A percentile compares a stretch with the other conserved stretches of the same genome.
phyloP scores from a whole-genome alignment of 2,888 invertebrate species.

The Lucinisca nassula region DNA sequence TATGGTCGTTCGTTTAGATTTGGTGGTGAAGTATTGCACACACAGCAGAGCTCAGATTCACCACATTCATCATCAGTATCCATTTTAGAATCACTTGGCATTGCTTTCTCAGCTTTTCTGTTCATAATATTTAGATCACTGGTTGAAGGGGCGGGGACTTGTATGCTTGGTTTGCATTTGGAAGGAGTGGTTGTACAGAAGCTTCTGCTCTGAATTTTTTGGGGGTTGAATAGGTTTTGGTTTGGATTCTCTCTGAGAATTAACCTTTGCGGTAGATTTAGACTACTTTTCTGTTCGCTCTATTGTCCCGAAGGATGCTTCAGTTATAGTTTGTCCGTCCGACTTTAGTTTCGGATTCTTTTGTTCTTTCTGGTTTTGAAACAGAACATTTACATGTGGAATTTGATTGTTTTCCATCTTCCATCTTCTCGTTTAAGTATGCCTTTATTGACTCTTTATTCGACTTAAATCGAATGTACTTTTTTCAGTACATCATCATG shows the following conservation, averaged over 20 bases:
- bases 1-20: not conserved
- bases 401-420: not conserved
- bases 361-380: not conserved
- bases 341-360: not conserved
- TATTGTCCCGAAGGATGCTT: not conserved
- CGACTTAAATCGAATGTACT: not conserved
- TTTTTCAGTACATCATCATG: not conserved
- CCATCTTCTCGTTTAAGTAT: not conserved
- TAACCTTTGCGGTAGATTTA: no score
- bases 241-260: no score
- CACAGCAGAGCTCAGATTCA: not conserved
- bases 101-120: not conserved
- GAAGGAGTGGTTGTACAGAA: not conserved
- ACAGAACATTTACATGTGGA: not conserved
- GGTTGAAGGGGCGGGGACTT: not conserved
- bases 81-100: not conserved
- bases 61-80: not conserved
- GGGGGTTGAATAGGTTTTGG: not conserved
- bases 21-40: not conserved
- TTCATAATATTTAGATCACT: not conserved
- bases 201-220: not conserved
- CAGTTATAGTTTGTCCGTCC: not conserved
- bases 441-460: not conserved
- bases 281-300: not conserved
- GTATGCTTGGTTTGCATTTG: not conserved